These are phyloP conservation scores for Cheiracanthium punctorium DNA, from an alignment of 2,888 invertebrate genomes.

Conservation along the genomic window DNA sequence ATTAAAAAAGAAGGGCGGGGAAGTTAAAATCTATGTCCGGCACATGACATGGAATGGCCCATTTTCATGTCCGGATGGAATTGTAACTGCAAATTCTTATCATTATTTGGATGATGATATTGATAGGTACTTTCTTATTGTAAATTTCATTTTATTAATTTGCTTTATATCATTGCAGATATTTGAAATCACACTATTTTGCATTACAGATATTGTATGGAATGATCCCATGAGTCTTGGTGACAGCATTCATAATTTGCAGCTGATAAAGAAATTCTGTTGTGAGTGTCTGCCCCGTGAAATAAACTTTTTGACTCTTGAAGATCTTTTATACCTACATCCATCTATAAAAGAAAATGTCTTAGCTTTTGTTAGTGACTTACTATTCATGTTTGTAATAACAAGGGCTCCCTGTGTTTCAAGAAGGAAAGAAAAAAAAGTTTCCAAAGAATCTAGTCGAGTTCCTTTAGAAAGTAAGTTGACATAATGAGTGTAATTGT, in stretches of 20 bases:
- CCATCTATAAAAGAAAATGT: slow-evolving; percentile 94
- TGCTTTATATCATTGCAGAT: too few relatives aligned
- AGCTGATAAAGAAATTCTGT: slow-evolving; percentile 91
- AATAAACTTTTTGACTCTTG: slow-evolving; percentile 93
- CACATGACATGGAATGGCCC: too few relatives aligned
- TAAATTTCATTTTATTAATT: too few relatives aligned
- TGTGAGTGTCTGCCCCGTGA: slow-evolving; percentile 87
- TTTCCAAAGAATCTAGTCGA: slow-evolving; percentile 56
- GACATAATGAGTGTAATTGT: too few relatives aligned
- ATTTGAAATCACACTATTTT: background rate
- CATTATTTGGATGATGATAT: too few relatives aligned
- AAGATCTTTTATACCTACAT: slow-evolving; percentile 94
- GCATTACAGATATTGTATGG: slow-evolving; percentile 46
- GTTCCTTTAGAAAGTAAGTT: slow-evolving; percentile 56
- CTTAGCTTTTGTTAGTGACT: slow-evolving; percentile 92
- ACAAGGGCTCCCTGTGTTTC: slow-evolving; percentile 89
- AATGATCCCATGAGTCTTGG: slow-evolving; percentile 84
- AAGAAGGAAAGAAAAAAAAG: slow-evolving; percentile 80
- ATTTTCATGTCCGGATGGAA: too few relatives aligned
- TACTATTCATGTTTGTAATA: slow-evolving; percentile 94
- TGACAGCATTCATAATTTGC: slow-evolving; percentile 93
- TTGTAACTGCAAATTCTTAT: too few relatives aligned
- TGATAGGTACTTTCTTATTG: too few relatives aligned
- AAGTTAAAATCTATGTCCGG: too few relatives aligned
- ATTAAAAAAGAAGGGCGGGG: too few relatives aligned